Percentiles rank a stretch among this genome's conserved stretches.
phyloP scores from a whole-genome alignment of 2,888 invertebrate species.

The Limnephilus rhombicus region DNA sequence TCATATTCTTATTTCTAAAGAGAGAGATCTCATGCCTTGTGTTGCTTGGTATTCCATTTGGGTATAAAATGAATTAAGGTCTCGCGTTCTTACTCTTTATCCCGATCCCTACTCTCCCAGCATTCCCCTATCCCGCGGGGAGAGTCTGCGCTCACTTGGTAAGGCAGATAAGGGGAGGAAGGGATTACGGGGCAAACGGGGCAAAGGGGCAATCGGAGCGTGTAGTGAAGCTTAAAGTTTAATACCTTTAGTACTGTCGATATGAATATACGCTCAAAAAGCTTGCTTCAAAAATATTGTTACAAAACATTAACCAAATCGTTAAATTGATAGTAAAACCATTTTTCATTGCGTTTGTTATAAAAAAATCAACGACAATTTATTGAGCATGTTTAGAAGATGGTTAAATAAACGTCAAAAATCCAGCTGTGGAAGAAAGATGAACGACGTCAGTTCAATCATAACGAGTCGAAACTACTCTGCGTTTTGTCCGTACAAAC shows the following conservation, averaged over 20 bases:
- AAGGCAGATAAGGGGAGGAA: background rate
- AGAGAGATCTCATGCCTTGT: background rate
- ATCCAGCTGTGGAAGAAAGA: no score
- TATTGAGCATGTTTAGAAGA: no score
- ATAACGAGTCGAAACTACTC: no score
- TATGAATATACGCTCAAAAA: background rate
- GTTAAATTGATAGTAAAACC: background rate
- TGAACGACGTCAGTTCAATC: no score
- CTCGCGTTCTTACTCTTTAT: conserved; percentile 7
- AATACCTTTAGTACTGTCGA: conserved; percentile 25
- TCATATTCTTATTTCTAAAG: background rate
- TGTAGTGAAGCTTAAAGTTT: conserved; percentile 42
- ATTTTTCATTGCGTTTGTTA: background rate
- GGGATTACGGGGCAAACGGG: background rate
- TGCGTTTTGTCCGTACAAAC: no score
- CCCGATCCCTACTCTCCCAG: background rate
- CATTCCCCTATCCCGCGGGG: background rate
- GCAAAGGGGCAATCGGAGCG: conserved; percentile 28
- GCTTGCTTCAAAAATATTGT: background rate
- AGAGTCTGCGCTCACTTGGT: background rate
- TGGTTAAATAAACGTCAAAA: no score
- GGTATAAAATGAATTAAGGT: conserved; percentile 33
- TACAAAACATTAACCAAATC: background rate
- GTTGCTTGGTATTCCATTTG: conserved; percentile 43
- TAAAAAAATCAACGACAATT: no score